phyloP scores from a whole-genome alignment of 2,888 invertebrate species.

The Tenthredo mesomela region DNA sequence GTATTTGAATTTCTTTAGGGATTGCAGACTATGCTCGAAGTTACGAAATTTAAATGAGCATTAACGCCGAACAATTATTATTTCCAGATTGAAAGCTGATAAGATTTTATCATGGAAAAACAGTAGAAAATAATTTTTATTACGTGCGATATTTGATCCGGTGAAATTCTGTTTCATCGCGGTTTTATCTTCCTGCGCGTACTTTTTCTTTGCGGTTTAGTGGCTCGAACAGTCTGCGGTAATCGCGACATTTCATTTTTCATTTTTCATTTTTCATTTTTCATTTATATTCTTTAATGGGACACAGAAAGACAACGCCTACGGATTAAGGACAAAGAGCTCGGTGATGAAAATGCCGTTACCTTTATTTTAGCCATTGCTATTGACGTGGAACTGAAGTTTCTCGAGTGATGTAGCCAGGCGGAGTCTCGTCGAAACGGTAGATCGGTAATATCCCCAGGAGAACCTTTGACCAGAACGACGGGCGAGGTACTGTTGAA shows the following conservation, averaged over 20 bases:
- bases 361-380: conserved; percentile 75
- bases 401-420: conserved; percentile 53
- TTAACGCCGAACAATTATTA: not conserved
- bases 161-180: not conserved
- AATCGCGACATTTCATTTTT: not conserved
- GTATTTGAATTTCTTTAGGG: not conserved
- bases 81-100: not conserved
- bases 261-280: not conserved
- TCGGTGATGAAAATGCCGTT: not conserved
- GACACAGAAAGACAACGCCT: not conserved
- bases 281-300: not conserved
- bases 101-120: not conserved
- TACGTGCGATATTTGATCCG: not conserved
- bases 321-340: not conserved
- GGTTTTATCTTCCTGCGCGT: not conserved
- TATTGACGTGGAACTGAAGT: conserved; percentile 62
- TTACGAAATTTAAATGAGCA: not conserved
- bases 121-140: not conserved
- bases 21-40: not conserved
- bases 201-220: not conserved
- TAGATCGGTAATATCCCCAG: not conserved
- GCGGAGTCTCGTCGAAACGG: not conserved
- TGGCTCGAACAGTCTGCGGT: not conserved
- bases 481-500: conserved; percentile 33
- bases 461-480: conserved; percentile 15